Base-by-base conservation (phyloP, 2,797 vertebrate species). In the Mormyrops boulengeri region DNA sequence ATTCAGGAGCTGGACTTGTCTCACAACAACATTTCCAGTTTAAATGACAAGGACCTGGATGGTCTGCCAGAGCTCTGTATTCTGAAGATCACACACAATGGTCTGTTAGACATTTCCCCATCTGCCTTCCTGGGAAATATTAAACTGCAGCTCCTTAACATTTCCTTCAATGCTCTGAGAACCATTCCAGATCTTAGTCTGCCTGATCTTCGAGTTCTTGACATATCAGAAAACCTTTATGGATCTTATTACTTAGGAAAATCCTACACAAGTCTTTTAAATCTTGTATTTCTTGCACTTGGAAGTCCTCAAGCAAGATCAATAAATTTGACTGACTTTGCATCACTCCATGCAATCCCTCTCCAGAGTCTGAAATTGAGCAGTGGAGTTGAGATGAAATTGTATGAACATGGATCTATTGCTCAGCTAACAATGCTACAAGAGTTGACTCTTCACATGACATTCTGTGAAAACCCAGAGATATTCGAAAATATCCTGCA, bases 171-270 rank as follows among this genome's bases (percentile, higher is more conserved):
- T 49, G 57, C 69, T 26, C 57, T 90, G 50, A 88, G 60, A 30
- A 87, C 3, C 88, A 89, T 90, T 47, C 90, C 90, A 49, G 77
- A 89, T 30, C 38, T 90, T 34, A 11, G 17, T 38, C 2, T 89
- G 11, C 88, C 88, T 19, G 47, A 50, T 22, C 87, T 90, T 19
- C 50, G 47, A 50, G 30, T 86, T 30, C 84, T 90, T 47, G 90
- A 90, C 5, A 0, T 90, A 22, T 90, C 90, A 38, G 80, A 86
- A 12, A 90, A 90, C 55, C 62, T 90, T 1, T 90, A 90, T 87
- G 66, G n/a, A 73, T 87, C 84, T 49, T 90, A 90, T 52, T 22
- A 19, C 5, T 85, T 90, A 22, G 88, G 90, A 66, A 80, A 57
- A 38, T 77, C 90, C 14, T 90, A 86, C 41, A 55, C 44, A n/a